Base-by-base conservation (phyloP, 2,888 invertebrate genomes). In the Temnothorax ravouxi region DNA sequence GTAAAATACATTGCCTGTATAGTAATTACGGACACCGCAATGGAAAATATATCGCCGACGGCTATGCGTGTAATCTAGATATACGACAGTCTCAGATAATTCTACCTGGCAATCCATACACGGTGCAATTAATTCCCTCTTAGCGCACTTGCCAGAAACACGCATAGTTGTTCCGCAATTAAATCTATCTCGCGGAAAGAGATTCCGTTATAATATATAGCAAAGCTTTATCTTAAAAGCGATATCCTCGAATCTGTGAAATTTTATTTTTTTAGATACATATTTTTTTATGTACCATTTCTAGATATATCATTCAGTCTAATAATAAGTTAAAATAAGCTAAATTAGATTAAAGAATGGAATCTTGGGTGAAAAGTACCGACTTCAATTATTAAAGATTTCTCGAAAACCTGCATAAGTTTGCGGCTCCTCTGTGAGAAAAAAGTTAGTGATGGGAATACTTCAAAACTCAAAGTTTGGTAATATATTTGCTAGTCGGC, bases 71-170 rank as follows among this genome's bases (percentile, higher is more conserved):
- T 79, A 79, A 79, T 79, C 44, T 69, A 79, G 79, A 79, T 69
- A 59, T 56, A 59, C 56, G 79, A 79, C 69, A 71, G 34, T 79
- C 59, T 79, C 79, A 69, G 44, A 79, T 71, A 79, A 79, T 59
- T 79, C 59, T 71, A 79, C 41, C 71, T 69, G 15, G 71, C 41
- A 29, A 67, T 41, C 56, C 25, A 59, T 71, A 79, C 25, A 71
- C 13, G 69, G 15, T 21, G 71, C 79, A 79, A 79, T 79, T 79
- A 79, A 79, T 79, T 79, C 59, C 59, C 59, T 71, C 59, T 79
- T 79, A 79, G 38, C 25, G 34, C 56, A 34, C 47, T 69, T 69
- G 59, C 71, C 77, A 71, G 56, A 79, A 79, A 69, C 59, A 79
- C 11, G 21, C 47, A 47, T 79, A 79, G 59, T 59, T 79, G 59